Evolutionary conservation across 2,888 invertebrate species (phyloP).

Genomic region (Omphaloscelis lunosa): DNA sequence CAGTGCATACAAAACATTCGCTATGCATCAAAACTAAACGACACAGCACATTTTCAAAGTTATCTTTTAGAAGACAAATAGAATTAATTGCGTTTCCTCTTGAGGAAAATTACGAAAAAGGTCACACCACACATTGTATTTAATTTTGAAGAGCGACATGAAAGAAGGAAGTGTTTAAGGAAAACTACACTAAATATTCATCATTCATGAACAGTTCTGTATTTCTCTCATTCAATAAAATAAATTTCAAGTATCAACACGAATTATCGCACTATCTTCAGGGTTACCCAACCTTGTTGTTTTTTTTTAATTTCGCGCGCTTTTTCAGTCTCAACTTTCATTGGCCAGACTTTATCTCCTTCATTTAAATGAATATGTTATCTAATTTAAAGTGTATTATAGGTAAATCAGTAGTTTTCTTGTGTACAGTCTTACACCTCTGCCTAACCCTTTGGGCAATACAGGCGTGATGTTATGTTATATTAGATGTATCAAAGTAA

Average conservation of each 20-base stretch:
- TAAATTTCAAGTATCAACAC: too few relatives aligned
- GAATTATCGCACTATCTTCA: too few relatives aligned
- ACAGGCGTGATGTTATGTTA: too few relatives aligned
- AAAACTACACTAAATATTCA: background rate
- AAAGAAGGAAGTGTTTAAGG: too few relatives aligned
- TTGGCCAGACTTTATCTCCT: too few relatives aligned
- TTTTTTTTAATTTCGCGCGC: too few relatives aligned
- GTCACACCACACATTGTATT: background rate
- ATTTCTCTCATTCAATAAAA: too few relatives aligned
- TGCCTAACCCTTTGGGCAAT: background rate
- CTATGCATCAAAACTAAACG: constrained; percentile 33
- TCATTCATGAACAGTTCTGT: too few relatives aligned
- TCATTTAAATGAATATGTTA: background rate
- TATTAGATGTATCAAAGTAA: too few relatives aligned
- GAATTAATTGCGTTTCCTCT: background rate
- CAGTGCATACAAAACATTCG: constrained; percentile 55
- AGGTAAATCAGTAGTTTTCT: too few relatives aligned
- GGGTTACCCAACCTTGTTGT: too few relatives aligned
- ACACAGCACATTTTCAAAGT: constrained; percentile 1
- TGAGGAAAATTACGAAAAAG: background rate
- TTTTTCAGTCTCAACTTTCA: too few relatives aligned
- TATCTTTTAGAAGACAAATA: background rate
- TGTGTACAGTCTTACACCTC: background rate
- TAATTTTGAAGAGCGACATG: background rate
- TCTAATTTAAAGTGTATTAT: background rate